Percentiles rank a stretch among this genome's conserved stretches.
Conservation (phyloP, 2,888 invertebrate genomes). For the Heliconius ethilla region DNA sequence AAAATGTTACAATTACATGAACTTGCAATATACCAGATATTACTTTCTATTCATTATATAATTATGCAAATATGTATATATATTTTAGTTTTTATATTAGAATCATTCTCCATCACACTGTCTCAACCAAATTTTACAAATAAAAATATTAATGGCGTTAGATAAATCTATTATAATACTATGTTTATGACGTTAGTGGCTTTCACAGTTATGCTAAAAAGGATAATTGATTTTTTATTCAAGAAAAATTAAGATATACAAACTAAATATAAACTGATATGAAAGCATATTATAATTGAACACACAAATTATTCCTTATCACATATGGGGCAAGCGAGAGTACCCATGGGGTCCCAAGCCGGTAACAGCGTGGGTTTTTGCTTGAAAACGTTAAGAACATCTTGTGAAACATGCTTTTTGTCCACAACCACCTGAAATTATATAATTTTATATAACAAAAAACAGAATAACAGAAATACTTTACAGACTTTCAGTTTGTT, state of each 20-base stretch:
- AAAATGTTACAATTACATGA: background rate
- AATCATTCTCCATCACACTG: background rate
- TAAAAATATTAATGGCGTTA: background rate
- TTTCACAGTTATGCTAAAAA: background rate
- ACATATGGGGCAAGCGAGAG: conserved; percentile 83
- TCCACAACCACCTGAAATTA: conserved; percentile 87
- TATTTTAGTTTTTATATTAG: background rate
- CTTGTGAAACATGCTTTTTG: conserved; percentile 88
- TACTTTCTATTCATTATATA: background rate
- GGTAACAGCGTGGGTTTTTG: conserved; percentile 90
- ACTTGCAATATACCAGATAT: background rate
- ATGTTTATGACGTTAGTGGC: background rate
- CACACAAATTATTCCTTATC: conserved; percentile 52
- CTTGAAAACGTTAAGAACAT: conserved; percentile 88
- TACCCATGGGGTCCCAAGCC: conserved; percentile 97
- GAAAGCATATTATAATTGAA: background rate
- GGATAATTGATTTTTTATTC: background rate
- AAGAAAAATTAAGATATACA: background rate
- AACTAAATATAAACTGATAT: conserved; percentile 5
- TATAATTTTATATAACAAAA: background rate
- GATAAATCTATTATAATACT: background rate
- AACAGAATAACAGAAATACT: too few species aligned
- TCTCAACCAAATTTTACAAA: background rate
- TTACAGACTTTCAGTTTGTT: too few species aligned
- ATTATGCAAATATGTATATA: background rate